Evolutionary conservation across 2,797 vertebrate genomes (phyloP).

Genomic region (Anguilla megastoma): DNA sequence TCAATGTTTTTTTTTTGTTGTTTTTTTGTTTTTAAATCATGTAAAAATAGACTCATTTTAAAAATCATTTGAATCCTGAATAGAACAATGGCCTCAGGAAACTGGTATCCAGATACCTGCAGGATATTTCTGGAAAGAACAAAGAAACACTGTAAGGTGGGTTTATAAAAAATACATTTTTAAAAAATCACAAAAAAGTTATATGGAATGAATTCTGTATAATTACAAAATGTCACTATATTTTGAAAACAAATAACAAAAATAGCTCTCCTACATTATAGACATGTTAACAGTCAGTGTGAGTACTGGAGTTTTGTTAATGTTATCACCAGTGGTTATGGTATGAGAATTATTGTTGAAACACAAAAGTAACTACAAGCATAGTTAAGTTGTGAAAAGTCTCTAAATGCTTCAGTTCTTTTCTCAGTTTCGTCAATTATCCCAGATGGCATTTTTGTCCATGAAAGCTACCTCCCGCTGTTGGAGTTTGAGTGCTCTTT

Average conservation of each 20-base stretch:
- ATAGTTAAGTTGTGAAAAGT: too few relatives aligned
- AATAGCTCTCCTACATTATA: not conserved
- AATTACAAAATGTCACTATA: not conserved
- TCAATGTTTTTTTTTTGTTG: not conserved
- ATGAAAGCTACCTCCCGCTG: not conserved
- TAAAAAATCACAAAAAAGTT: not conserved
- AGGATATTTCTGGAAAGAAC: constrained; percentile 8
- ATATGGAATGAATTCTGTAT: not conserved
- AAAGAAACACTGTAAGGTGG: not conserved
- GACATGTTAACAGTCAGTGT: not conserved
- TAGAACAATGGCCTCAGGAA: not conserved
- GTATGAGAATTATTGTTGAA: not conserved
- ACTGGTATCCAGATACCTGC: not conserved
- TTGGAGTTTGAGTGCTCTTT: not conserved
- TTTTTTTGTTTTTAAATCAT: not conserved
- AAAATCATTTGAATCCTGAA: not conserved
- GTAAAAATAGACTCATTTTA: not conserved
- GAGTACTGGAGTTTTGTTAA: not conserved
- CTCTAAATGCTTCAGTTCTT: not conserved
- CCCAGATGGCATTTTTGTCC: not conserved
- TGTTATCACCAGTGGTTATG: not conserved
- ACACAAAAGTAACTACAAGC: too few relatives aligned
- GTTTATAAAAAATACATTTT: not conserved
- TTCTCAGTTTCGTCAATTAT: not conserved
- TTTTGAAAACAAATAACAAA: not conserved